Percentiles rank a stretch among this genome's conserved stretches.
phyloP scores from a whole-genome alignment of 2,113 vertebrate species.

The Thryonomys swinderianus region DNA sequence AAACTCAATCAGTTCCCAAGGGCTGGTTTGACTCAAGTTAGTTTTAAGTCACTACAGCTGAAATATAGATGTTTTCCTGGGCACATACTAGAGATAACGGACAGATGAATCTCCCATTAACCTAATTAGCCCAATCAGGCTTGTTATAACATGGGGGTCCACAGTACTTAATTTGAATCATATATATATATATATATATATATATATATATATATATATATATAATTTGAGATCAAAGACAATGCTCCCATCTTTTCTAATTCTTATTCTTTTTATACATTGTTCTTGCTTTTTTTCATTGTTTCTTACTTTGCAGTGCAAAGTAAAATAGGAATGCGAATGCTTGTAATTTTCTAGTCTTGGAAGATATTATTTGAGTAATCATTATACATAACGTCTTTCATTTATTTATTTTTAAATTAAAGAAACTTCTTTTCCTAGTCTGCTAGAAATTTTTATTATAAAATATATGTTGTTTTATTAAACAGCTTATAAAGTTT shows the following conservation, averaged over 20 bases:
- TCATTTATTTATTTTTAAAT: constrained; percentile 1
- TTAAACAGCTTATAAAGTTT: background rate
- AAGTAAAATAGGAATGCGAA: background rate
- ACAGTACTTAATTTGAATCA: background rate
- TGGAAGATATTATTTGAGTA: constrained; percentile 1
- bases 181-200: background rate
- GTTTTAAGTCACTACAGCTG: too few relatives aligned
- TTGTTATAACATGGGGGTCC: too few relatives aligned
- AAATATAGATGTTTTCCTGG: too few relatives aligned
- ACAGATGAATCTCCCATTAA: too few relatives aligned
- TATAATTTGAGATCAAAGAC: background rate
- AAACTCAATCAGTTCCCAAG: too few relatives aligned
- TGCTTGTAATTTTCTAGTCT: background rate
- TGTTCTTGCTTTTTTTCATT: background rate
- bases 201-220: background rate
- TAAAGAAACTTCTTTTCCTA: background rate
- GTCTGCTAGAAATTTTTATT: background rate
- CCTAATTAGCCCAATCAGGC: too few relatives aligned
- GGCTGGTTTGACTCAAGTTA: too few relatives aligned
- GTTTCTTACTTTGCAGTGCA: background rate
- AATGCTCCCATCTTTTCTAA: background rate
- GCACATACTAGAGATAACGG: too few relatives aligned
- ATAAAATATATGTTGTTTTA: background rate
- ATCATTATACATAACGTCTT: background rate
- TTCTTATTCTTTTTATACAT: background rate